Evolutionary conservation across 2,797 vertebrate genomes (phyloP).

Genomic region (Sebastes oblongus): DNA sequence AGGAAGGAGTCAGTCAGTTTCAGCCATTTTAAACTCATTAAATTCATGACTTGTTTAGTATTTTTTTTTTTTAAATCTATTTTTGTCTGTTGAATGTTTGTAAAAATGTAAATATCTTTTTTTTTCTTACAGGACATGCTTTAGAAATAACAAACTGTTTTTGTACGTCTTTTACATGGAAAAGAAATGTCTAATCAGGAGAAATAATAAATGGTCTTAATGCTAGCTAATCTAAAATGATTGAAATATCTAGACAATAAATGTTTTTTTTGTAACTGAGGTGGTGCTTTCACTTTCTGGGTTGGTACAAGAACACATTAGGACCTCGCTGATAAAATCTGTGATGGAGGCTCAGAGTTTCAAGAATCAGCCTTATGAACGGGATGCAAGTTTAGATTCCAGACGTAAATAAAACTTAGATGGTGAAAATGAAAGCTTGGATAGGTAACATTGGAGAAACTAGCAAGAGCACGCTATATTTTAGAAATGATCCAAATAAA

Average conservation of each 20-base stretch:
- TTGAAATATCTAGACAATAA: slow-evolving; percentile 80
- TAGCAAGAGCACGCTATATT: not conserved
- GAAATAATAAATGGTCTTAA: slow-evolving; percentile 80
- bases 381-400: not conserved
- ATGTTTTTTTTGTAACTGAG: slow-evolving; percentile 69
- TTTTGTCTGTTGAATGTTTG: slow-evolving; percentile 90
- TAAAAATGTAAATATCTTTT: slow-evolving; percentile 92
- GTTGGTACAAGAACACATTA: not conserved
- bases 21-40: slow-evolving; percentile 22
- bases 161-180: slow-evolving; percentile 83
- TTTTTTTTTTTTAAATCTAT: slow-evolving; percentile 63
- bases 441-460: not conserved
- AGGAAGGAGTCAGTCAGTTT: slow-evolving; percentile 23
- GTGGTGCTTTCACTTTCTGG: slow-evolving; percentile 30
- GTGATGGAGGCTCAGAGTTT: not conserved
- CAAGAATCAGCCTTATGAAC: not conserved
- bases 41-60: slow-evolving; percentile 50
- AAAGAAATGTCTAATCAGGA: slow-evolving; percentile 72
- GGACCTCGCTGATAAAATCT: not conserved
- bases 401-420: not conserved
- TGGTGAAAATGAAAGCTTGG: not conserved
- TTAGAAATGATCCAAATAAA: not conserved
- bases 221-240: slow-evolving; percentile 78
- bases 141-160: slow-evolving; percentile 87
- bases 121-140: slow-evolving; percentile 91